These are phyloP conservation scores for Sitophilus oryzae DNA, from an alignment of 1,140 invertebrate species.

Conservation along the genomic window DNA sequence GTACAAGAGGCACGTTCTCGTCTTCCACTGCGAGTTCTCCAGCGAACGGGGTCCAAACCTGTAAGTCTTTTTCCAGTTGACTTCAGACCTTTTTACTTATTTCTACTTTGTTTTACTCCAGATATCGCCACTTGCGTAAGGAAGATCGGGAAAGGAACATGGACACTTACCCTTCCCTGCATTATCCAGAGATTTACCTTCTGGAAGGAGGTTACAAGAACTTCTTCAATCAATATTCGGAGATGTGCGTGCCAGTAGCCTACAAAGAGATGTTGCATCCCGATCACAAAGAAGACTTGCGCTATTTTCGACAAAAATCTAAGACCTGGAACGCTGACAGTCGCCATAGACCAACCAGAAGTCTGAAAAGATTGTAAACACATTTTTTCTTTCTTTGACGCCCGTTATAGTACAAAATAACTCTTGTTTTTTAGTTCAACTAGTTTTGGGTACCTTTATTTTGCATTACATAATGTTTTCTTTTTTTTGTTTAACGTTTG, in stretches of 20 bases:
- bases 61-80: constrained; percentile 23
- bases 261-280: constrained; percentile 78
- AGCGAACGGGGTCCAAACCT: constrained; percentile 82
- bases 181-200: constrained; percentile 93
- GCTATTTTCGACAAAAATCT: constrained; percentile 68
- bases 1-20: constrained; percentile 66
- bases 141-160: constrained; percentile 77
- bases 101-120: constrained; percentile 41
- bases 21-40: constrained; percentile 99
- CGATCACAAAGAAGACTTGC: constrained; percentile 64
- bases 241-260: constrained; percentile 67
- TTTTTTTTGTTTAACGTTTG: too few relatives aligned
- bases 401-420: constrained; percentile 21
- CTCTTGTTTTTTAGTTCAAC: constrained; percentile 12
- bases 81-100: background rate
- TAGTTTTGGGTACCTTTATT: constrained; percentile 5
- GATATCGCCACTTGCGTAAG: constrained; percentile 77
- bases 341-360: constrained; percentile 20
- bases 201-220: constrained; percentile 90
- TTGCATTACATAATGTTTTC: background rate
- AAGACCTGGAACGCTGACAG: constrained; percentile 61
- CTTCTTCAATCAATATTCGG: constrained; percentile 70
- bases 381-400: background rate
- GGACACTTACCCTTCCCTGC: constrained; percentile 77
- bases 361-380: constrained; percentile 25